Evolutionary conservation across 2,113 vertebrate species (phyloP).

Genomic region (Puntigrus tetrazona): DNA sequence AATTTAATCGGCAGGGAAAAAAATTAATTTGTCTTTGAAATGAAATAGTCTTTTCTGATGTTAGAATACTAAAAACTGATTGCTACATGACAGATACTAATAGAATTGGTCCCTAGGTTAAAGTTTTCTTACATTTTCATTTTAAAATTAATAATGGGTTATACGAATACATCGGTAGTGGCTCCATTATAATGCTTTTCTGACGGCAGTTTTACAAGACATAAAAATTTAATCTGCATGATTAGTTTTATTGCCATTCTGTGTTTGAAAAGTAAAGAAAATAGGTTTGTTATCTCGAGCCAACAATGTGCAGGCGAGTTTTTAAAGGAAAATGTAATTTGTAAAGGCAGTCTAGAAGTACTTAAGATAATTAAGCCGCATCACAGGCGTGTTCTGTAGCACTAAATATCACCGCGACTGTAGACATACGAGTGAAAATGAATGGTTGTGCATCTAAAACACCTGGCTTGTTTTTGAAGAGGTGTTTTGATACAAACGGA

Average conservation of each 20-base stretch:
- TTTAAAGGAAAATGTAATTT: not conserved
- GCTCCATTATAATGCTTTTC: not conserved
- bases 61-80: not conserved
- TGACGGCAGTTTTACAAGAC: not conserved
- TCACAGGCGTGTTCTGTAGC: not conserved
- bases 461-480: slow-evolving; percentile 26
- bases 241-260: slow-evolving; percentile 1
- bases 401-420: not conserved
- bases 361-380: slow-evolving; percentile 1
- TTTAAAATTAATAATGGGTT: not conserved
- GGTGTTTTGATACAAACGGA: not conserved
- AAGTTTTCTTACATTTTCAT: not conserved
- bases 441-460: not conserved
- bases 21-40: not conserved
- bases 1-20: not conserved
- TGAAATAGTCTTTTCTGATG: not conserved
- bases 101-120: not conserved
- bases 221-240: not conserved
- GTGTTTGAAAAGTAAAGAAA: not conserved
- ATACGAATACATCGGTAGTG: not conserved
- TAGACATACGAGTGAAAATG: not conserved
- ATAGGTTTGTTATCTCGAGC: not conserved
- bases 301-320: not conserved
- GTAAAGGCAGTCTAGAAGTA: not conserved
- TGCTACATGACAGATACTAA: not conserved